Conservation (phyloP, 2,797 vertebrate species). For the Gymnothorax reevesii region DNA sequence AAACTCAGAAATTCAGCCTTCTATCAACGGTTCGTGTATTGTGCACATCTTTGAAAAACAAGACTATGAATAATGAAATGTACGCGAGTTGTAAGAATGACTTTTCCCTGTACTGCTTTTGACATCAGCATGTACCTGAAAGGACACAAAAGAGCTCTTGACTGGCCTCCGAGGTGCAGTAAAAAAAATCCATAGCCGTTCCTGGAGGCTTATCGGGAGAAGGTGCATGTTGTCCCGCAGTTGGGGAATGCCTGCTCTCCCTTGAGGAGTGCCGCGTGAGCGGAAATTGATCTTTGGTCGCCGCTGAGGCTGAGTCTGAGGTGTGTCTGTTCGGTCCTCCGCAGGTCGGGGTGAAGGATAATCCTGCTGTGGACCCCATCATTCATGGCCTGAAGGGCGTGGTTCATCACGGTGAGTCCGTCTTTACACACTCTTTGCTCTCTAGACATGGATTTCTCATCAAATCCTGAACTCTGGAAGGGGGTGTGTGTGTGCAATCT, state of each 20-base stretch:
- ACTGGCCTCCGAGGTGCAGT: background rate
- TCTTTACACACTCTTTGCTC: background rate
- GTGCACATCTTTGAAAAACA: background rate
- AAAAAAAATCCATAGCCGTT: background rate
- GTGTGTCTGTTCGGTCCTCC: constrained; percentile 67
- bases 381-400: constrained; percentile 95
- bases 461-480: background rate
- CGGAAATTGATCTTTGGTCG: constrained; percentile 60
- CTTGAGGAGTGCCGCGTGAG: constrained; percentile 53
- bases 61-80: background rate
- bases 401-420: constrained; percentile 92
- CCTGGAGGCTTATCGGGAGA: background rate
- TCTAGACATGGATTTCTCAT: background rate
- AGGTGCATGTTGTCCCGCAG: background rate
- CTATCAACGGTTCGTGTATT: background rate
- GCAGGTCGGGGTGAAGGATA: constrained; percentile 90
- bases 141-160: background rate
- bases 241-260: constrained; percentile 19
- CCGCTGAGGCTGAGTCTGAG: constrained; percentile 67
- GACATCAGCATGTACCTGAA: background rate
- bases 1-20: background rate
- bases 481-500: background rate
- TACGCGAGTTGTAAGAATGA: background rate
- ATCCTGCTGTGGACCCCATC: constrained; percentile 90
- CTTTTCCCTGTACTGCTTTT: background rate